phyloP scores from a whole-genome alignment of 2,113 vertebrate genomes.

The Vanacampus margaritifer region DNA sequence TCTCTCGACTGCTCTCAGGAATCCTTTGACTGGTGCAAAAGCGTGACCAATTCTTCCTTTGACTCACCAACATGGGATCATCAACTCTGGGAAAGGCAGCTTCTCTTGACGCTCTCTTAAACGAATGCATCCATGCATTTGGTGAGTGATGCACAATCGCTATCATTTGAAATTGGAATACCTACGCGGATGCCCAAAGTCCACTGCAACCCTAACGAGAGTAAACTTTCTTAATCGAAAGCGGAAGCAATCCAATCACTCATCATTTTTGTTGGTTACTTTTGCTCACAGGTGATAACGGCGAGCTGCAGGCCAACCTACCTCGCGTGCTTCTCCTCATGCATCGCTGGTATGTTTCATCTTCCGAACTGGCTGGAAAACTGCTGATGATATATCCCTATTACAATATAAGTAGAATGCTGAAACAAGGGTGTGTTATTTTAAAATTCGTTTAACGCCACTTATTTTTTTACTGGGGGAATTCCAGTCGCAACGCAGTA shows the following conservation, averaged over 20 bases:
- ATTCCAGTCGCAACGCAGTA: no score
- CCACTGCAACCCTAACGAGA: no score
- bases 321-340: constrained; percentile 93
- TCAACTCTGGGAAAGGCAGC: constrained; percentile 87
- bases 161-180: not conserved
- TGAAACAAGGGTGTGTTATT: no score
- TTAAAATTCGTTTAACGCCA: no score
- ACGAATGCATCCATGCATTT: constrained; percentile 85
- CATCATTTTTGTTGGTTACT: not conserved
- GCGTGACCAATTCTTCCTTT: constrained; percentile 20
- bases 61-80: constrained; percentile 81
- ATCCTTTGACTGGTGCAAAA: constrained; percentile 18
- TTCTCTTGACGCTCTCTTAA: constrained; percentile 83
- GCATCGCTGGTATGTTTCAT: constrained; percentile 95
- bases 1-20: constrained; percentile 17
- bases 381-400: constrained; percentile 92
- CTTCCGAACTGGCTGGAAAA: constrained; percentile 89
- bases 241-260: not conserved
- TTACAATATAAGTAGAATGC: not conserved
- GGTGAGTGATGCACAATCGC: constrained; percentile 73
- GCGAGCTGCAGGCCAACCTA: constrained; percentile 77
- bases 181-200: no score
- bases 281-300: constrained; percentile 80
- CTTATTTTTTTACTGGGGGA: no score
- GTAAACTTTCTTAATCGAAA: no score